These are phyloP conservation scores for Rhabditoides inermis DNA, from an alignment of 2,888 invertebrate species.

Conservation along the genomic window DNA sequence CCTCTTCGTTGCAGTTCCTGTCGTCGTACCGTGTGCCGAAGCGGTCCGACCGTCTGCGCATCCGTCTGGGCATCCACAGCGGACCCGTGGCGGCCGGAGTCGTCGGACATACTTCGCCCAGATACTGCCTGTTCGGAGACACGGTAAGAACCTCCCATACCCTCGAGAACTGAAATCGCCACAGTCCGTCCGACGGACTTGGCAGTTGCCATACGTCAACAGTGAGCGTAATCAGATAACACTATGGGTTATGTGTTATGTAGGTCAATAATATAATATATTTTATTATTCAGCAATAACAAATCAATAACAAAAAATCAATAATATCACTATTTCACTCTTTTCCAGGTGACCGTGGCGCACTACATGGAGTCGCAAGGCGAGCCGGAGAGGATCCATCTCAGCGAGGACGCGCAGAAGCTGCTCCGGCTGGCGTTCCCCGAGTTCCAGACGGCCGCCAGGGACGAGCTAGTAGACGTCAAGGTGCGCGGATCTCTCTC, in stretches of 20 bases:
- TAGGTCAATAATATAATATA: neutral
- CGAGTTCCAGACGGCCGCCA: no score
- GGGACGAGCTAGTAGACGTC: no score
- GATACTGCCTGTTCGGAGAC: conserved; percentile 50
- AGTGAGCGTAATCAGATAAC: neutral
- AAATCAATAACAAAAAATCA: neutral
- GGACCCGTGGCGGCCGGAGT: conserved; percentile 49
- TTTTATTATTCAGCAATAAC: neutral
- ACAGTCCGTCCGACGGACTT: no score
- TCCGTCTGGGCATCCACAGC: conserved; percentile 46
- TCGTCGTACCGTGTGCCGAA: conserved; percentile 17
- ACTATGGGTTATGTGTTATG: neutral
- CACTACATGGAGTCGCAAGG: conserved; percentile 48
- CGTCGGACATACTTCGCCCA: conserved; percentile 36
- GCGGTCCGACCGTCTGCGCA: conserved; percentile 37
- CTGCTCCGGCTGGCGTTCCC: no score
- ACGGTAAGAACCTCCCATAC: conserved; percentile 26
- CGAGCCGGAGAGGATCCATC: conserved; percentile 44
- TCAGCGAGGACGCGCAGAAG: conserved; percentile 23
- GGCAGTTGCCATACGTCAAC: no score
- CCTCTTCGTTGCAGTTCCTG: conserved; percentile 9
- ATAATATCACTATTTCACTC: neutral
- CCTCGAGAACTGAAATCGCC: neutral
- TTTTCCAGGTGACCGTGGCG: conserved; percentile 38
- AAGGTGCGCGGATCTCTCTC: no score